Evolutionary conservation across 2,888 invertebrate species (phyloP).

Genomic region (Lasioglossum lativentre): DNA sequence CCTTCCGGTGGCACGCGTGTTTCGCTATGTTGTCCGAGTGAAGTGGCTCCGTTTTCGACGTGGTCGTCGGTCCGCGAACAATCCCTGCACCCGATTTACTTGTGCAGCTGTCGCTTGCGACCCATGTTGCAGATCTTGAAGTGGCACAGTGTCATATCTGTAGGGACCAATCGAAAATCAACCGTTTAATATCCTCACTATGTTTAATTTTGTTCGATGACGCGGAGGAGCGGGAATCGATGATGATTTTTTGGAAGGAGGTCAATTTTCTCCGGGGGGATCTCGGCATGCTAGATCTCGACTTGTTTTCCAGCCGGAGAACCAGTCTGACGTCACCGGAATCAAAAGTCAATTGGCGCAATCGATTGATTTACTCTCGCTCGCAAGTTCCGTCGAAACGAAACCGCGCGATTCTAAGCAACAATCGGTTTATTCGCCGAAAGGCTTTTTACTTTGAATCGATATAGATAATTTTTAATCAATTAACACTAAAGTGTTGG

Average conservation of each 20-base stretch:
- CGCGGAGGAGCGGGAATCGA: not conserved
- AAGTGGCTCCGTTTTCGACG: constrained; percentile 38
- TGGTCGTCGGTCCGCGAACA: constrained; percentile 37
- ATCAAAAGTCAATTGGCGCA: constrained; percentile 76
- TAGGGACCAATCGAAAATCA: constrained; percentile 55
- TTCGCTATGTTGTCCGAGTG: constrained; percentile 28
- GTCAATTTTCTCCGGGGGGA: not conserved
- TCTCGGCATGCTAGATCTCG: not conserved
- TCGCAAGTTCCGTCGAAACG: constrained; percentile 4
- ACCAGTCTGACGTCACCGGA: constrained; percentile 55
- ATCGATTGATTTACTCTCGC: constrained; percentile 59
- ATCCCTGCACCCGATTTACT: constrained; percentile 28
- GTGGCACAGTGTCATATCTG: constrained; percentile 89
- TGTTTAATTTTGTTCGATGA: not conserved
- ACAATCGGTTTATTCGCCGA: not conserved
- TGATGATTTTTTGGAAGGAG: not conserved
- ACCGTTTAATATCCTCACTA: not conserved
- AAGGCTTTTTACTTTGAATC: not conserved
- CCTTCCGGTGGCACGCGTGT: constrained; percentile 9
- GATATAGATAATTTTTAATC: no score
- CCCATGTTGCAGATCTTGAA: constrained; percentile 91
- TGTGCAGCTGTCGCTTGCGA: constrained; percentile 85
- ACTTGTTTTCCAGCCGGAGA: constrained; percentile 10
- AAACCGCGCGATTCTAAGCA: not conserved
- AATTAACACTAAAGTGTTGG: no score